Evolutionary conservation across 53 echinoderm and acorn worm species (phyloP), one percentile per base, ranked within the genome.

Genomic region (Zoroaster sp.): DNA sequence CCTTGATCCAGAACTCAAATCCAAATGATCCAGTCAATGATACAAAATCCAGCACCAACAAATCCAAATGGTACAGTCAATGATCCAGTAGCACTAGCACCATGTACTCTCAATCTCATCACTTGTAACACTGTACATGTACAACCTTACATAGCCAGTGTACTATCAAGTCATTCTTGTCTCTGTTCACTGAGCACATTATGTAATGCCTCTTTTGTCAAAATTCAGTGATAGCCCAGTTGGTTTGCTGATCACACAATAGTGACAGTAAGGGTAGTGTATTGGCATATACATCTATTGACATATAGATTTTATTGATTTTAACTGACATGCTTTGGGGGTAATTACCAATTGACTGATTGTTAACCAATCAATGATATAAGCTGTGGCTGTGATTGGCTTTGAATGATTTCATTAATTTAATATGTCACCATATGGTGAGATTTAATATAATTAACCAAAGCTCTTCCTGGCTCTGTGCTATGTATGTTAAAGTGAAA

Each of bases 191-290:
- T 47, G 52, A 46, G 15, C 35, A 38, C 17, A 68, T 85, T 85
- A 85, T 85, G 51, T 83, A 83, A 83, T 66, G 44, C 46, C 46
- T 30, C 81, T 66, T 80, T 85, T 32, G 33, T 46, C 35, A 71
- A 40, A 70, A 69, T 15, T 70, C 85, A 85, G 69, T 49, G 69
- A 85, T 35, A 71, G 71, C 6, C 9, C 40, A 33, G 35, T 71
- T 85, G 71, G 69, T 40, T 38, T 14, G 23, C 41, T 17, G 40
- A 23, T 74, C 37, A 38, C 38, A 23, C 74, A 20, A 21, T 3
- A 20, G 40, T 40, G 40, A 74, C 23, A 74, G 20, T 18, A 42
- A 35, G 23, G 3, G 63, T 28, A 59, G 63, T 59, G 21, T 59
- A 59, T 59, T 59, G 63, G 28, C 63, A 25, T 25, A 59, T 59